Base-by-base conservation (phyloP, 2,888 invertebrate species). In the Unio pictorum region DNA sequence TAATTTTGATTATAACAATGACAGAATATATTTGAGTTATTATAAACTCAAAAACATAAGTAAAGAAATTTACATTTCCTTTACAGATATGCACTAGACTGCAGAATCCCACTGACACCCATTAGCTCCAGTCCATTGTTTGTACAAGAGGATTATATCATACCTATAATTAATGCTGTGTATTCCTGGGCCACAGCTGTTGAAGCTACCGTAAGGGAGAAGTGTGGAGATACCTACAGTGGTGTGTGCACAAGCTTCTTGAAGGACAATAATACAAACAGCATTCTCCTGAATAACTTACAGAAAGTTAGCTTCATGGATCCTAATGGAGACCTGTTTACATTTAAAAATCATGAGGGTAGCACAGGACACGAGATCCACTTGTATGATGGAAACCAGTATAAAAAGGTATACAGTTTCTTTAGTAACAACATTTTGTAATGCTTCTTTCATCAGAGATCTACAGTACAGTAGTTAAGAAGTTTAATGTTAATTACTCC, bases 121-220 rank as follows among this genome's bases (percentile, higher is more conserved):
- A 62, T 81, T 26, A 76, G 78, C 4, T 60, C 69, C n/a, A 65
- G 70, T 18, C 45, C 73, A 1, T 60, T 63, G 11, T 87, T 84
- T 66, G 66, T 61, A 11, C 78, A 78, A 45, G 86, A 86, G 68
- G 82, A 81, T 63, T 87, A 80, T 54, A 82, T 88, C 2, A 71
- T 87, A 8, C 84, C 88, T 8, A 88, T 87, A 17, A 89, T 90
- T 59, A 89, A 90, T 71, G 86, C 90, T 15, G 89, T 91, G 3
- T 86, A 88, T 67, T 84, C 90, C 8, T 75, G 89, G n/a, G 86
- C 86, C 5, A 84, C 83, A 55, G 90, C 88, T 6, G 76, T 90
- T 11, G 87, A 90, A 61, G 77, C 82, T 18, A 86, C 89, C 4
- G 78, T 89, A 18, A 80, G 82, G 54, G 81, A 87, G n/a, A 74